Evolutionary conservation across 2,113 vertebrate genomes (phyloP).

Genomic region (Pluvialis apricaria): DNA sequence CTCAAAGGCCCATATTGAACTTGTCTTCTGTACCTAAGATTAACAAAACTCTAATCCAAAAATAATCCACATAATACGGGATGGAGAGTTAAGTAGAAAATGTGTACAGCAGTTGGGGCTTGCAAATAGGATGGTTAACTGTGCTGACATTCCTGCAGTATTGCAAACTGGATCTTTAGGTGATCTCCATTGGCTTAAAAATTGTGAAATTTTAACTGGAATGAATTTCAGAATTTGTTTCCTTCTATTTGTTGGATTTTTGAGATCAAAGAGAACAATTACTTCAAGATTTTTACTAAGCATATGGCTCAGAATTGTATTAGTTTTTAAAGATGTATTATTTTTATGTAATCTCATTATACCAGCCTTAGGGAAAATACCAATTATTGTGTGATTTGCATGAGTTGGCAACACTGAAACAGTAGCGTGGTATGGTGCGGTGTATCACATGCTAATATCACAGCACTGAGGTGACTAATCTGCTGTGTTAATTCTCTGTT

Average conservation of each 20-base stretch:
- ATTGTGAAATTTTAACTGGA: neutral
- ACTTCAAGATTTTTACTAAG: neutral
- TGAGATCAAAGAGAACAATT: neutral
- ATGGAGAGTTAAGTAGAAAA: neutral
- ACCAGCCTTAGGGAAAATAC: constrained; percentile 52
- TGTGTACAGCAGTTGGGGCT: neutral
- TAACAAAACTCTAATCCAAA: neutral
- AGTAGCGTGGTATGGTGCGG: neutral
- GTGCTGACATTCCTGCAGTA: neutral
- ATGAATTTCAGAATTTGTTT: neutral
- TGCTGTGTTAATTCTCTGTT: constrained; percentile 32
- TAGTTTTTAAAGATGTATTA: constrained; percentile 49
- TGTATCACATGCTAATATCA: constrained; percentile 22
- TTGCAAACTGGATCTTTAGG: neutral
- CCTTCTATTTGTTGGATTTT: neutral
- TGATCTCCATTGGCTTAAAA: neutral
- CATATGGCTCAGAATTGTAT: constrained; percentile 37
- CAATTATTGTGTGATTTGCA: constrained; percentile 63
- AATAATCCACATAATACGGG: neutral
- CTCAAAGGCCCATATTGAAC: neutral
- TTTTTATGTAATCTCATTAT: constrained; percentile 58
- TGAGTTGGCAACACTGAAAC: constrained; percentile 38
- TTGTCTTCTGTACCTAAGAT: neutral
- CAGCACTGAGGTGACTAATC: constrained; percentile 30
- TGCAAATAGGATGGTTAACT: neutral